These are phyloP conservation scores for Euzophera pinguis DNA, from an alignment of 2,888 invertebrate species.

Conservation along the genomic window DNA sequence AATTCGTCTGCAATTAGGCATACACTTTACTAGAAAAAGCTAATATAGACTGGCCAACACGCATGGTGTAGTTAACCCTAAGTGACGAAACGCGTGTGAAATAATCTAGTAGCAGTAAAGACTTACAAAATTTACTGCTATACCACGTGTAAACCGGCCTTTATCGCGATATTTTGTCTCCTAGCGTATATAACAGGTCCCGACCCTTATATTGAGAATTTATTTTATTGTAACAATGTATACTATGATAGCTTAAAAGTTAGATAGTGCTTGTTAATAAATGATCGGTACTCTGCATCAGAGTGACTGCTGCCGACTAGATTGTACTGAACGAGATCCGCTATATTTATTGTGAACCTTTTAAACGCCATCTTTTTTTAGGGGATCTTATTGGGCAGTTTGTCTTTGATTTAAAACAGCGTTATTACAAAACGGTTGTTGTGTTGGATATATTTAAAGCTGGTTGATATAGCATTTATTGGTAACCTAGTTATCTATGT, in stretches of 20 bases:
- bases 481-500: too few species aligned
- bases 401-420: neutral
- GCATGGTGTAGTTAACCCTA: too few species aligned
- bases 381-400: slow-evolving; percentile 14
- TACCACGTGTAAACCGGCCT: too few species aligned
- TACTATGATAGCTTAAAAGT: slow-evolving; percentile 45
- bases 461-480: too few species aligned
- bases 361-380: slow-evolving; percentile 25
- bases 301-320: slow-evolving; percentile 53
- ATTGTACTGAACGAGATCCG: slow-evolving; percentile 60
- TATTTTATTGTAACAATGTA: slow-evolving; percentile 34
- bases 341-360: slow-evolving; percentile 24
- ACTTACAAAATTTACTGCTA: too few species aligned
- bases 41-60: too few species aligned
- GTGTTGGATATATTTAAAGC: too few species aligned
- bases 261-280: slow-evolving; percentile 68
- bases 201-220: slow-evolving; percentile 15
- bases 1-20: too few species aligned
- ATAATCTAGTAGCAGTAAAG: too few species aligned
- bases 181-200: neutral
- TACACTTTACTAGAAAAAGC: too few species aligned
- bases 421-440: neutral
- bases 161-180: neutral
- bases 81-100: too few species aligned
- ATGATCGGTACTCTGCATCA: slow-evolving; percentile 71